Percentiles rank a stretch among this genome's conserved stretches.
These are phyloP conservation scores for Aphaenogaster rudis DNA, from an alignment of 1,140 invertebrate species.

Conservation along the genomic window DNA sequence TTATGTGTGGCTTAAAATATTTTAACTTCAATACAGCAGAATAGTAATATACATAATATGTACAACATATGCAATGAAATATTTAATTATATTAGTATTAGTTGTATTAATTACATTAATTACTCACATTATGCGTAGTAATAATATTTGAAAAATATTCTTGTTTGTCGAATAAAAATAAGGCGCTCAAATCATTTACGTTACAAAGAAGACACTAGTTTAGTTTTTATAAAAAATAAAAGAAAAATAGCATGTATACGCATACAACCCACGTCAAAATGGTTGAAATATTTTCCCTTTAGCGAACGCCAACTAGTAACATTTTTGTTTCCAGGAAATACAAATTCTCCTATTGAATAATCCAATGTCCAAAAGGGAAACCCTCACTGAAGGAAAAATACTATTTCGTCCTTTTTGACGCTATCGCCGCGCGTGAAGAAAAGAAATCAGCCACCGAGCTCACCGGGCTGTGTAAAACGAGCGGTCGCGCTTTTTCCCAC, in stretches of 20 bases:
- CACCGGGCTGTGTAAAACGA: constrained; percentile 40
- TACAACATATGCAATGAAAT: neutral
- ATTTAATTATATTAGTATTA: neutral
- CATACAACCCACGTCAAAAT: neutral
- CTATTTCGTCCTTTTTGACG: neutral
- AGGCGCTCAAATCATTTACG: neutral
- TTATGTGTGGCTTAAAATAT: neutral
- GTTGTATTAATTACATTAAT: neutral
- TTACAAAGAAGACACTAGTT: neutral
- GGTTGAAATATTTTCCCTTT: neutral
- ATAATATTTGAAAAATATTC: neutral
- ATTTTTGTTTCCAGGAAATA: neutral
- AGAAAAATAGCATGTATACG: neutral
- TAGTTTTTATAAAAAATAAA: neutral
- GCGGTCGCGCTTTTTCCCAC: constrained; percentile 70
- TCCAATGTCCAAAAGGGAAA: neutral
- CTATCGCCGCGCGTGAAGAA: constrained; percentile 39
- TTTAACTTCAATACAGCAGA: neutral
- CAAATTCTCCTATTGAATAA: neutral
- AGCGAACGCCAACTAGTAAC: neutral
- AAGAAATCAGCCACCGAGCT: constrained; percentile 44
- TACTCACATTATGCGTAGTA: neutral
- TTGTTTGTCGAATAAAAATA: neutral
- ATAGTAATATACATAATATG: neutral
- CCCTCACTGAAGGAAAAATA: neutral